Conservation (phyloP, 2,888 invertebrate genomes). For the Gymnocheta viridis region DNA sequence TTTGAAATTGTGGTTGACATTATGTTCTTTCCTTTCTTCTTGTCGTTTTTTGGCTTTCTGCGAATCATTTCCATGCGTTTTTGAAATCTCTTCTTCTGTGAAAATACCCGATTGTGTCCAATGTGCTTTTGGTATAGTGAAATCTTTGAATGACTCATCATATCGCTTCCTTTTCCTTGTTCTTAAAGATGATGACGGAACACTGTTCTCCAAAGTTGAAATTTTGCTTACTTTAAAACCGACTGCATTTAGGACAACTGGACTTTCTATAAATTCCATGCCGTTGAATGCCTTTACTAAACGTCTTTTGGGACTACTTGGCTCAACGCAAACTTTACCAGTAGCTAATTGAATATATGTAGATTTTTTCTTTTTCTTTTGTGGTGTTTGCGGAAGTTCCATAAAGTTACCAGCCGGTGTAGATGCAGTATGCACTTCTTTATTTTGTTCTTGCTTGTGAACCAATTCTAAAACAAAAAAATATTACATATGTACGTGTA, state of each 20-base stretch:
- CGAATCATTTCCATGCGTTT: slow-evolving; percentile 13
- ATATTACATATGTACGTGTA: too few relatives aligned
- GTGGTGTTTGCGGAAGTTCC: slow-evolving; percentile 59
- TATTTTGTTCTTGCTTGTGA: slow-evolving; percentile 5
- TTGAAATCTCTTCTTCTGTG: slow-evolving; percentile 71
- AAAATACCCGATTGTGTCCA: slow-evolving; percentile 75
- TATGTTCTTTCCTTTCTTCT: background rate
- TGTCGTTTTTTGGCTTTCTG: slow-evolving; percentile 7
- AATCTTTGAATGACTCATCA: slow-evolving; percentile 61
- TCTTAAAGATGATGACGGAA: slow-evolving; percentile 46
- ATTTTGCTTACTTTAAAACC: slow-evolving; percentile 74
- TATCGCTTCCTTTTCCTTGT: slow-evolving; percentile 60
- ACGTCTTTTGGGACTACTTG: slow-evolving; percentile 74
- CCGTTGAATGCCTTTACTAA: slow-evolving; percentile 54
- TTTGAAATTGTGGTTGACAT: slow-evolving; percentile 71
- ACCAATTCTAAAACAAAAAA: slow-evolving; percentile 25
- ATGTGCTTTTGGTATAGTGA: slow-evolving; percentile 71
- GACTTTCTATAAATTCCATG: slow-evolving; percentile 75
- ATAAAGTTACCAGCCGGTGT: slow-evolving; percentile 74
- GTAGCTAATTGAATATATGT: slow-evolving; percentile 73
- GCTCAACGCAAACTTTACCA: slow-evolving; percentile 78
- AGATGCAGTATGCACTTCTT: slow-evolving; percentile 59
- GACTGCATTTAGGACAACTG: slow-evolving; percentile 72
- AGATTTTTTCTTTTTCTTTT: slow-evolving; percentile 57
- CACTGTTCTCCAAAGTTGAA: slow-evolving; percentile 62